A percentile compares a stretch with the other conserved stretches of the same genome.
Evolutionary conservation across 2,113 vertebrate species (phyloP).

Genomic region (Mastomys natalensis): DNA sequence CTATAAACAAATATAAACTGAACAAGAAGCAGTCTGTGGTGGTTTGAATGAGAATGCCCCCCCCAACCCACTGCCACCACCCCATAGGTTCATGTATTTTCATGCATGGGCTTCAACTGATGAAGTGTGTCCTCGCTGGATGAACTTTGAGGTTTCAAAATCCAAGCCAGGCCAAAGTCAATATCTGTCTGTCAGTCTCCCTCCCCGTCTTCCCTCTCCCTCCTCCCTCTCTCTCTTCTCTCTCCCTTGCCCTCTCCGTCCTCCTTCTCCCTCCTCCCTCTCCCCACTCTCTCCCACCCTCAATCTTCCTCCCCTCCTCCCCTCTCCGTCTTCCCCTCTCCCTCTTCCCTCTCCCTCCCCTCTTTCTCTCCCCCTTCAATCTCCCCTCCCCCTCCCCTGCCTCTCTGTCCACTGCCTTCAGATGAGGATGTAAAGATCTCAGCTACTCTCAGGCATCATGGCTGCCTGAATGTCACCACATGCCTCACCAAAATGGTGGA

Average conservation of each 20-base stretch:
- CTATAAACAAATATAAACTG: background rate
- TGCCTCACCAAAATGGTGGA: too few relatives aligned
- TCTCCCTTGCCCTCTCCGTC: background rate
- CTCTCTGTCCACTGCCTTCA: background rate
- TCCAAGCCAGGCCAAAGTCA: background rate
- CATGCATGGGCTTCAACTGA: background rate
- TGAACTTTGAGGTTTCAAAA: background rate
- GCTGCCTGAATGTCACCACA: background rate
- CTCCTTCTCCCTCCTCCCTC: background rate
- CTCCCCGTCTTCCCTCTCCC: accelerated
- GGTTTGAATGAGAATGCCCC: background rate
- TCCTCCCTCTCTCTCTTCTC: accelerated
- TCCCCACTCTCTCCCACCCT: too few relatives aligned
- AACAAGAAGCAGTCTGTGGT: background rate
- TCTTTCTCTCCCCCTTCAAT: too few relatives aligned
- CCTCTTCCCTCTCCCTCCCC: background rate
- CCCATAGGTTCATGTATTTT: background rate
- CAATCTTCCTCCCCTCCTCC: background rate
- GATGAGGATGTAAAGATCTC: background rate
- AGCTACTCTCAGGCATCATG: background rate
- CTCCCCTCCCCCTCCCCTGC: background rate
- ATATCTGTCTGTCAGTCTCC: background rate
- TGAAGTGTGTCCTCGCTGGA: background rate
- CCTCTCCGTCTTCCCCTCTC: accelerated
- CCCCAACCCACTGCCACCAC: background rate